Percentiles rank a stretch among this genome's conserved stretches.
Evolutionary conservation across 2,888 invertebrate genomes (phyloP).

Genomic region (Polydrusus tereticollis): DNA sequence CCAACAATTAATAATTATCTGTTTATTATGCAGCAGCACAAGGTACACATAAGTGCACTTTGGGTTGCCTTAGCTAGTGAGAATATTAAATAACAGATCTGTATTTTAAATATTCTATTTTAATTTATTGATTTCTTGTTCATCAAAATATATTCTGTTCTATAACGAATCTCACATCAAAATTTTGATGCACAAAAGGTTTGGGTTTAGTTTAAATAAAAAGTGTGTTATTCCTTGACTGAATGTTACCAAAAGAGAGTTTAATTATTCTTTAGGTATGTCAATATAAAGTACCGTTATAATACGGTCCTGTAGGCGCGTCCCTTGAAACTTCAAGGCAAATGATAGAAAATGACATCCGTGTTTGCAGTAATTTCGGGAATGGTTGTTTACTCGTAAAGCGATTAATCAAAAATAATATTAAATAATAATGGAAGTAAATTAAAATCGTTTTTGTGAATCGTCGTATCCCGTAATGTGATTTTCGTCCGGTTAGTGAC

Average conservation of each 20-base stretch:
- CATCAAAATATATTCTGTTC: background rate
- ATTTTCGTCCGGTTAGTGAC: conserved; percentile 45
- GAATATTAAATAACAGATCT: background rate
- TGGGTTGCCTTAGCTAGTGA: background rate
- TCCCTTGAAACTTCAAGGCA: conserved; percentile 50
- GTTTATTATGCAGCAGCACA: background rate
- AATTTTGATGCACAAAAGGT: background rate
- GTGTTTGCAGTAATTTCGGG: conserved; percentile 56
- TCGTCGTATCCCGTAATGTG: conserved; percentile 52
- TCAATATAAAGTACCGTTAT: conserved; percentile 35
- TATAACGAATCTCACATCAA: background rate
- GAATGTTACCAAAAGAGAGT: background rate
- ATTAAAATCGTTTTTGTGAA: conserved; percentile 52
- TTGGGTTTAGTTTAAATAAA: no score
- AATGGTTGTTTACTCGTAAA: conserved; percentile 51
- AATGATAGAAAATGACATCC: conserved; percentile 59
- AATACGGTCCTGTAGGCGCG: conserved; percentile 42
- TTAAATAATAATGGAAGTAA: conserved; percentile 55
- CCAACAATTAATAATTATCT: background rate
- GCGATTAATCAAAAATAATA: conserved; percentile 49
- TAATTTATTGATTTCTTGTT: background rate
- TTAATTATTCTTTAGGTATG: background rate
- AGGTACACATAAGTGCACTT: background rate
- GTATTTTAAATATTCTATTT: background rate
- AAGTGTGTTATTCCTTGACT: background rate